phyloP scores from a whole-genome alignment of 2,113 vertebrate genomes.

The Halichoeres trimaculatus region DNA sequence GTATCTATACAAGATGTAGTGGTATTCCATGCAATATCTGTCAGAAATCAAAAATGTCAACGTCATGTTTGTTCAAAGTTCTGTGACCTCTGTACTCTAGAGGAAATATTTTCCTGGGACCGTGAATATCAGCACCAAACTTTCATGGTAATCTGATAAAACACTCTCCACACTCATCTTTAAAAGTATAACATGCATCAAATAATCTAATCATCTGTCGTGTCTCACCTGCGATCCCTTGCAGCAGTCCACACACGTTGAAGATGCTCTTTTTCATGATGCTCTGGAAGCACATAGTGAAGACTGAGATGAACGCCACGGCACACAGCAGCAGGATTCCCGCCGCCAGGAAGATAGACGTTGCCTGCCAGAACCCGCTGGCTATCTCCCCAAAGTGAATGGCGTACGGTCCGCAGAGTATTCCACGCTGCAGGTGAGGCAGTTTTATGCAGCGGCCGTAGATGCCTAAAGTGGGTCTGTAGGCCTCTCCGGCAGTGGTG shows the following conservation, averaged over 20 bases:
- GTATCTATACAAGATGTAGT: too few species aligned
- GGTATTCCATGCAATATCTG: too few species aligned
- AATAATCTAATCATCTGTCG: not conserved
- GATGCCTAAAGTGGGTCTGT: constrained; percentile 91
- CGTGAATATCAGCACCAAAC: too few species aligned
- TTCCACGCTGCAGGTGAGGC: constrained; percentile 85
- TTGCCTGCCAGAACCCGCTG: constrained; percentile 98
- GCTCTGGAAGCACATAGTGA: constrained; percentile 98
- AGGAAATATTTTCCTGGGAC: too few species aligned
- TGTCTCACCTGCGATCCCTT: constrained; percentile 95
- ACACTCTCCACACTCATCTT: too few species aligned
- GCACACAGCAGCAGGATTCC: constrained; percentile 95
- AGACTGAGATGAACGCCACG: constrained; percentile 94
- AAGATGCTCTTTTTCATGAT: constrained; percentile 99
- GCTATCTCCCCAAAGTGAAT: constrained; percentile 95
- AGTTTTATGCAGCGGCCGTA: constrained; percentile 92
- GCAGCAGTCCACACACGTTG: constrained; percentile 97
- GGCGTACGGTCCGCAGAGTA: constrained; percentile 93
- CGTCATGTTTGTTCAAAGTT: too few species aligned
- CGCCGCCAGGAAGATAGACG: constrained; percentile 92
- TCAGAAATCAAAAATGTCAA: too few species aligned
- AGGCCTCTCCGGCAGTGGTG: constrained; percentile 76
- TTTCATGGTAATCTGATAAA: too few species aligned
- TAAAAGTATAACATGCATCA: too few species aligned
- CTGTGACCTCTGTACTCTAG: too few species aligned